Base-by-base conservation (phyloP, 1,140 invertebrate genomes). In the Trichonephila clavipes region DNA sequence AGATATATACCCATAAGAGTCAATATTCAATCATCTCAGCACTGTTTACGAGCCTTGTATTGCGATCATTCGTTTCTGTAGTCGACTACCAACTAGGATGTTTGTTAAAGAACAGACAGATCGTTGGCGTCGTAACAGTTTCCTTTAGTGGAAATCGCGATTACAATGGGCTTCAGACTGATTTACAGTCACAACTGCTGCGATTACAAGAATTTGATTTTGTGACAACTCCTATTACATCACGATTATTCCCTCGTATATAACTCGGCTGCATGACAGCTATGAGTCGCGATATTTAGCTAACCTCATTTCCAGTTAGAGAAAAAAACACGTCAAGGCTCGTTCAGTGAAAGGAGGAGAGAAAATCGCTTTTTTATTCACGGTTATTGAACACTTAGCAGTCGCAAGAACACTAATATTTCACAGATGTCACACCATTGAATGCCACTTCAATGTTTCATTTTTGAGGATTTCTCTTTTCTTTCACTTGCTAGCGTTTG, bases 131-230 rank as follows among this genome's bases (percentile, higher is more conserved):
- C 86, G 83, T 72, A 88, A 92, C 90, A 82, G 62, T 88, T 93
- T 93, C 86, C 92, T 88, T 88, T 93, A 93, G 66, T 62, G 40
- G 69, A 88, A 93, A 88, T 88, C 28, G 40, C 85, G 66, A 64
- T 88, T 72, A 93, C 92, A 93, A 93, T 93, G 40, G 92, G 51
- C 21, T 82, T n/a, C 21, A 21, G 64, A 88, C 58, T 93, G 92
- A 93, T 93, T 88, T 93, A 93, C 62, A 64, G 72, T n/a, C 82
- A 82, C 91, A 92, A 86, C 82, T 92, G 40, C 85, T 77, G 83
- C 92, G 92, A 93, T 93, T 93, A 93, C 92, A 93, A 93, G 92
- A 93, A 93, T 93, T 88, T 93, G 92, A 93, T 93, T 93, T 93
- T 93, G 92, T 93, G 92, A 93, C 85, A 93, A 93, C 86, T 93